These are phyloP conservation scores for Drosophila miranda DNA, from an alignment of 1,140 invertebrate species.

Conservation along the genomic window DNA sequence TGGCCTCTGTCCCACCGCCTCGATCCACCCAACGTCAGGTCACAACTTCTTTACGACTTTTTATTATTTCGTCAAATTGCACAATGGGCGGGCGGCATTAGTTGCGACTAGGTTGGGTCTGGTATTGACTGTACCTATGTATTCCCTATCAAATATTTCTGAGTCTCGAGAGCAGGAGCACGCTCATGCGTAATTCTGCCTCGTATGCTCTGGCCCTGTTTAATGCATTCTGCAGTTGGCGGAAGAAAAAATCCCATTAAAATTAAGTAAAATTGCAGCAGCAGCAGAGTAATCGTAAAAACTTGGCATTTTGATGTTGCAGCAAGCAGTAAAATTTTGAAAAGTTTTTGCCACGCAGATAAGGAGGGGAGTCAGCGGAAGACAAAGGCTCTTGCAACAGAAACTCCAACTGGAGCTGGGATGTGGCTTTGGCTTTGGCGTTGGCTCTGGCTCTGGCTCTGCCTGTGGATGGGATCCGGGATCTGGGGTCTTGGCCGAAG, in stretches of 20 bases:
- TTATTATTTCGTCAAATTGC: slow-evolving; percentile 78
- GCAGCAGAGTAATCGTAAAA: slow-evolving; percentile 75
- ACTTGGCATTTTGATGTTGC: slow-evolving; percentile 80
- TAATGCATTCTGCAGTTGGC: slow-evolving; percentile 80
- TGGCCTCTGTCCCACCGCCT: slow-evolving; percentile 1
- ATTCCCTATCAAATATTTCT: slow-evolving; percentile 4
- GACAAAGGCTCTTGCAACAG: slow-evolving; percentile 45
- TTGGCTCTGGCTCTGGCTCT: slow-evolving; percentile 31
- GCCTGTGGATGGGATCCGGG: slow-evolving; percentile 24
- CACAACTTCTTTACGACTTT: slow-evolving; percentile 74
- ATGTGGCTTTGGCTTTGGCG: slow-evolving; percentile 12
- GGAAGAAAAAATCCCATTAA: slow-evolving; percentile 81
- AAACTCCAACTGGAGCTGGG: slow-evolving; percentile 26
- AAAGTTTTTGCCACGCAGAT: slow-evolving; percentile 79
- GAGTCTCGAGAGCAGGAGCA: slow-evolving; percentile 19
- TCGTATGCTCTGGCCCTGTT: slow-evolving; percentile 69
- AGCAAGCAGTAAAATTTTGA: slow-evolving; percentile 79
- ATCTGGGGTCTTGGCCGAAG: background rate
- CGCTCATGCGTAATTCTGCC: slow-evolving; percentile 67
- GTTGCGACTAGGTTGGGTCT: slow-evolving; percentile 41
- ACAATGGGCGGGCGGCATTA: slow-evolving; percentile 58
- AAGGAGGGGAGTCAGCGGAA: slow-evolving; percentile 52
- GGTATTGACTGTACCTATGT: slow-evolving; percentile 29
- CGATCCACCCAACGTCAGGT: slow-evolving; percentile 14
- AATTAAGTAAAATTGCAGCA: slow-evolving; percentile 82